phyloP scores from a whole-genome alignment of 2,888 invertebrate genomes.

The Carpatolechia fugitivella region DNA sequence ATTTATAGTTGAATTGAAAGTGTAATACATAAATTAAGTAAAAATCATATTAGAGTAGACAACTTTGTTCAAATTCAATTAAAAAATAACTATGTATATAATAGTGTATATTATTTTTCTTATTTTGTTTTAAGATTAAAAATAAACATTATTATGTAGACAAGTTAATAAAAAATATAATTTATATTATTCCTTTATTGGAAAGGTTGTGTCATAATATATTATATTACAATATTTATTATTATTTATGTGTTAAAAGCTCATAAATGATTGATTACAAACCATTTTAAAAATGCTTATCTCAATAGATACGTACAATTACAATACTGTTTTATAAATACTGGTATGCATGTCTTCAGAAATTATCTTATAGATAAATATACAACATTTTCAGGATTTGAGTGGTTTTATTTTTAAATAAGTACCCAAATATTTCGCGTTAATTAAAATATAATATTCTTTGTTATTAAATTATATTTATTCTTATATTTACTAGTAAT shows the following conservation, averaged over 20 bases:
- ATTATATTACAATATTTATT: background rate
- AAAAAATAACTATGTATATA: too few relatives aligned
- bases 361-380: conserved; percentile 46
- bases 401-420: background rate
- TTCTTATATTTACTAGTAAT: too few relatives aligned
- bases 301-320: background rate
- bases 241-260: background rate
- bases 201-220: conserved; percentile 47
- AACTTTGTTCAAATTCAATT: background rate
- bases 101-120: too few relatives aligned
- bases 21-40: background rate
- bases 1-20: background rate
- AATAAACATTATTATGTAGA: too few relatives aligned
- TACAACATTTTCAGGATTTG: conserved; percentile 58
- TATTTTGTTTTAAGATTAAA: too few relatives aligned
- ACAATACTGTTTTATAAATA: background rate
- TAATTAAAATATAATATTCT: background rate
- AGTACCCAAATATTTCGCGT: background rate
- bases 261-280: background rate
- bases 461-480: too few relatives aligned
- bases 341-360: conserved; percentile 24
- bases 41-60: background rate
- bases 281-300: background rate
- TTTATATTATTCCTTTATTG: conserved; percentile 28
- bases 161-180: background rate